These are phyloP conservation scores for Lineus longissimus DNA, from an alignment of 1,140 invertebrate genomes.

Conservation along the genomic window DNA sequence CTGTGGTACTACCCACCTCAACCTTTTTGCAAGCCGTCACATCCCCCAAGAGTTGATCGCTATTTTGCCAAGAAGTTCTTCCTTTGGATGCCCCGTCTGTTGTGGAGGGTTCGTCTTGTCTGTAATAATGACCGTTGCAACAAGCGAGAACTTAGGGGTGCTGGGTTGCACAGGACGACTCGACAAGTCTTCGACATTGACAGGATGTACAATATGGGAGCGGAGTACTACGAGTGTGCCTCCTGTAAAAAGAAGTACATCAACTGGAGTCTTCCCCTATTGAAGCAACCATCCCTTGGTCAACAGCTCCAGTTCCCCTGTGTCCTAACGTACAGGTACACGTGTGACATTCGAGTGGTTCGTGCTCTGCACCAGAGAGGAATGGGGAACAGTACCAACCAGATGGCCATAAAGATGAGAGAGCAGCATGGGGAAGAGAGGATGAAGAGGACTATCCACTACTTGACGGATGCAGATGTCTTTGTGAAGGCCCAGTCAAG, in stretches of 20 bases:
- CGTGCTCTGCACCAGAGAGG: background rate
- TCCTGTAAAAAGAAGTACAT: background rate
- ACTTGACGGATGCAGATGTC: conserved; percentile 10
- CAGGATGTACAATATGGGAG: background rate
- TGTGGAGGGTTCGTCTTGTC: background rate
- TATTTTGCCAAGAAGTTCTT: background rate
- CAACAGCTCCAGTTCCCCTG: background rate
- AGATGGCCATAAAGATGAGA: background rate
- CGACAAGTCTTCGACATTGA: background rate
- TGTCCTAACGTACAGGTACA: background rate
- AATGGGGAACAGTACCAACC: conserved; percentile 5
- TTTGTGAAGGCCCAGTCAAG: background rate
- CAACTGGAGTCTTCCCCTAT: background rate
- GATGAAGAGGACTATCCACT: background rate
- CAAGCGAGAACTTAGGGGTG: background rate
- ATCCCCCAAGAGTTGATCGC: background rate
- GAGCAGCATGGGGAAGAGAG: background rate
- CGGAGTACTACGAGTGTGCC: background rate
- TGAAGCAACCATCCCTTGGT: background rate
- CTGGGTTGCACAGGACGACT: background rate
- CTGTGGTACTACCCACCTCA: background rate
- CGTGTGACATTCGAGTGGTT: background rate
- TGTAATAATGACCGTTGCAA: background rate
- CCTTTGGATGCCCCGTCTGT: background rate
- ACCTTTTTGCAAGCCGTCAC: background rate